phyloP scores from a whole-genome alignment of 1,140 invertebrate genomes.

The Contarinia nasturtii region DNA sequence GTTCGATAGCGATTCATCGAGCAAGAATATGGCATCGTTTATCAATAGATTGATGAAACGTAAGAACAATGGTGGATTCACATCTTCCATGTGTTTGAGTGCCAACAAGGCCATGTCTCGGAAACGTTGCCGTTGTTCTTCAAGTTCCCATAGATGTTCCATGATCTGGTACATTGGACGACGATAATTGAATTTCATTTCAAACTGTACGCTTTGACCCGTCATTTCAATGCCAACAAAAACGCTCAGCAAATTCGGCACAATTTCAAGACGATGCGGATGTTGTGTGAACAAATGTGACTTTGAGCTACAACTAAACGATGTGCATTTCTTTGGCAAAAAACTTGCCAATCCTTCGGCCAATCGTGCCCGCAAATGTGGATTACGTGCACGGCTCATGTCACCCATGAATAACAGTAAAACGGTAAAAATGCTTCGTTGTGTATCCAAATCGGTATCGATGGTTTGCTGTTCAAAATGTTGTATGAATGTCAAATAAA shows the following conservation, averaged over 20 bases:
- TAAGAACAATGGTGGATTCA: constrained; percentile 77
- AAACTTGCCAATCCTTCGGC: constrained; percentile 76
- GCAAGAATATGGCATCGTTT: constrained; percentile 86
- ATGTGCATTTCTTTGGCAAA: constrained; percentile 40
- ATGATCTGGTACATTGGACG: constrained; percentile 87
- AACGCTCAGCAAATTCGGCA: constrained; percentile 61
- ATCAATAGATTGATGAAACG: constrained; percentile 87
- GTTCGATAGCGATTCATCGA: constrained; percentile 78
- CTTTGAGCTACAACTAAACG: constrained; percentile 40
- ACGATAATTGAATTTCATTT: constrained; percentile 93
- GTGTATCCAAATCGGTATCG: constrained; percentile 24
- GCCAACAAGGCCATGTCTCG: constrained; percentile 65
- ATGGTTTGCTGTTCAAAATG: constrained; percentile 39
- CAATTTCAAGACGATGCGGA: constrained; percentile 46
- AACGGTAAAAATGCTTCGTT: constrained; percentile 49
- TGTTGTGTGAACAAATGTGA: constrained; percentile 56
- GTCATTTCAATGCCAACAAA: constrained; percentile 97
- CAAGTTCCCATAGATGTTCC: constrained; percentile 76
- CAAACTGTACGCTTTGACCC: constrained; percentile 85
- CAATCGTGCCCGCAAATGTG: constrained; percentile 74
- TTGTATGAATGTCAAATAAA: constrained; percentile 54
- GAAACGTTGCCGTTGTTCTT: constrained; percentile 53
- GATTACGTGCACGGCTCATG: constrained; percentile 66
- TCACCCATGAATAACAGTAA: constrained; percentile 57
- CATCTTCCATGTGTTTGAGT: constrained; percentile 73